phyloP scores from a whole-genome alignment of 1,140 invertebrate species.

The Globodera ellingtonae region DNA sequence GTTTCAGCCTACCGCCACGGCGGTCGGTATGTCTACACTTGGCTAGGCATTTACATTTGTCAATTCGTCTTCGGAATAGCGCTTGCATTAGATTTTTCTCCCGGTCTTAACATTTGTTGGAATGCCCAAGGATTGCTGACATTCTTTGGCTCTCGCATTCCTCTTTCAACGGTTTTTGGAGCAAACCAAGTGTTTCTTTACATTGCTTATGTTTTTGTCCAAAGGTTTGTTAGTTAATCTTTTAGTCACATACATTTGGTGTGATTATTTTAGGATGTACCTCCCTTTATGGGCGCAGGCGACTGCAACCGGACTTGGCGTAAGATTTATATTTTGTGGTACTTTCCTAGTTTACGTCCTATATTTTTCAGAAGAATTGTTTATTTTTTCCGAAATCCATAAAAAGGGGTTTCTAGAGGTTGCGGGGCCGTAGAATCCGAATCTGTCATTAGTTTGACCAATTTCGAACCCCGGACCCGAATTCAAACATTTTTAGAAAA shows the following conservation, averaged over 20 bases:
- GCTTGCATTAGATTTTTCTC: slow-evolving; percentile 52
- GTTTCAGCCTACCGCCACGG: slow-evolving; percentile 58
- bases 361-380: too few relatives aligned
- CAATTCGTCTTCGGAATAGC: slow-evolving; percentile 58
- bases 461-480: too few relatives aligned
- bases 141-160: slow-evolving; percentile 60
- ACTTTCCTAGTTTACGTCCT: too few relatives aligned
- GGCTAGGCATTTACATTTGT: slow-evolving; percentile 63
- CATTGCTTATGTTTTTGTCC: slow-evolving; percentile 56
- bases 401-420: too few relatives aligned
- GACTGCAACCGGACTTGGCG: slow-evolving; percentile 73
- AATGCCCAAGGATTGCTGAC: slow-evolving; percentile 63
- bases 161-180: slow-evolving; percentile 60
- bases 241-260: background rate
- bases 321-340: slow-evolving; percentile 43
- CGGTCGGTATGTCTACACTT: slow-evolving; percentile 56
- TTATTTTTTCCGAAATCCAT: too few relatives aligned
- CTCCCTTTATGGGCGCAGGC: slow-evolving; percentile 62
- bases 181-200: slow-evolving; percentile 64
- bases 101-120: slow-evolving; percentile 63
- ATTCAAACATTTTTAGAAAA: too few relatives aligned
- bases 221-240: slow-evolving; percentile 46
- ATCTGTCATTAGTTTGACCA: too few relatives aligned
- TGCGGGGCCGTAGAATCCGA: too few relatives aligned
- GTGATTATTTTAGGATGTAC: slow-evolving; percentile 51